phyloP scores from a whole-genome alignment of 2,797 vertebrate genomes.

The Acanthurus leucopareius region DNA sequence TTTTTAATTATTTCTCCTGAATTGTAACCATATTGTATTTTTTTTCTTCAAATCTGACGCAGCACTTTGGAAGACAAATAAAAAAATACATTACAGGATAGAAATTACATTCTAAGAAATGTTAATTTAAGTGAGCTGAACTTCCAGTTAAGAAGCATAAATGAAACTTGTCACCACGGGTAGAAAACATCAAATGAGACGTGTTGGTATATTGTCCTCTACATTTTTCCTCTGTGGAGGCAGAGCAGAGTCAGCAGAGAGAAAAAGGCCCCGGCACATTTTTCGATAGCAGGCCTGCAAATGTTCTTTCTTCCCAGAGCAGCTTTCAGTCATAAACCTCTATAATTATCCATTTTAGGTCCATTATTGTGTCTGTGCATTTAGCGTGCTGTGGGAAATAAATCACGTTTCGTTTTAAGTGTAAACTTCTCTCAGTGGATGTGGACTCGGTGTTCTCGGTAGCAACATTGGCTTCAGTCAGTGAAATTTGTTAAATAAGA shows the following conservation, averaged over 20 bases:
- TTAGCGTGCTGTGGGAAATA: background rate
- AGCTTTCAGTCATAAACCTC: conserved; percentile 37
- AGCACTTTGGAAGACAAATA: background rate
- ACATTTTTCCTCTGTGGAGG: conserved; percentile 38
- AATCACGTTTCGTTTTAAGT: background rate
- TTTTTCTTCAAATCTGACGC: background rate
- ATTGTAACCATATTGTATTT: too few relatives aligned
- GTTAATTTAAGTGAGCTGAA: background rate
- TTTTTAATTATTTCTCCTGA: background rate
- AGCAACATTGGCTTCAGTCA: background rate
- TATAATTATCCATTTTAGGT: conserved; percentile 56
- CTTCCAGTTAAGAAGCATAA: conserved; percentile 2
- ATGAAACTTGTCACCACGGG: background rate
- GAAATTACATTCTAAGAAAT: background rate
- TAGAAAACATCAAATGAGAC: conserved; percentile 33
- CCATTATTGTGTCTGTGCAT: conserved; percentile 46
- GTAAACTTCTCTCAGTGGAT: conserved; percentile 12
- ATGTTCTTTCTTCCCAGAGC: background rate
- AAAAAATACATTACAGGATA: background rate
- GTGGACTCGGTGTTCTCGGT: conserved; percentile 5
- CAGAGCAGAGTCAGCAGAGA: conserved; percentile 11
- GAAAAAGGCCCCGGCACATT: conserved; percentile 37
- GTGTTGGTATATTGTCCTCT: conserved; percentile 49
- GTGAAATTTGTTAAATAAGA: conserved; percentile 21
- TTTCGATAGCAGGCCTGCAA: conserved; percentile 14